Evolutionary conservation across 2,113 vertebrate genomes (phyloP).

Genomic region (Baryphthengus martii): DNA sequence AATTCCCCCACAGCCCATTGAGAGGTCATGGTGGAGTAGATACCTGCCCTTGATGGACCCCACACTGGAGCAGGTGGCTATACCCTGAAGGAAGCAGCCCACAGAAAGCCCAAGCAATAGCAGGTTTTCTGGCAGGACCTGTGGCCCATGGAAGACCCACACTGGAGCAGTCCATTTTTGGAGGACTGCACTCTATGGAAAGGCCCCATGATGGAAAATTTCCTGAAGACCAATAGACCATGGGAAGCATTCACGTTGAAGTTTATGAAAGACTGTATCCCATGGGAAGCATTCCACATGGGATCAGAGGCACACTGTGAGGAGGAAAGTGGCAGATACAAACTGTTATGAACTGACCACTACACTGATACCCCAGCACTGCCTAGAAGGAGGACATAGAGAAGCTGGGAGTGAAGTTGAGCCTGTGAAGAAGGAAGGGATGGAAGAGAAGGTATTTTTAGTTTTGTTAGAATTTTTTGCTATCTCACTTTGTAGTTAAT

Average conservation of each 20-base stretch:
- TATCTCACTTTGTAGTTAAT: neutral
- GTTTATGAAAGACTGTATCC: neutral
- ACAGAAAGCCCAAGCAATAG: neutral
- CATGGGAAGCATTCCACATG: too few relatives aligned
- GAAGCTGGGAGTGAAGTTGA: neutral
- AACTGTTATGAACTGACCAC: neutral
- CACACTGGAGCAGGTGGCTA: neutral
- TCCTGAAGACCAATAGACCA: neutral
- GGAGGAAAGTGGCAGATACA: too few relatives aligned
- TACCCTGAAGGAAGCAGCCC: neutral
- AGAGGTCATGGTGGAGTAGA: neutral
- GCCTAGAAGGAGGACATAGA: neutral
- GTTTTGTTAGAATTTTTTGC: neutral
- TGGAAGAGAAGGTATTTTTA: neutral
- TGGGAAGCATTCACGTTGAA: neutral
- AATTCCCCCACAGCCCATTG: too few relatives aligned
- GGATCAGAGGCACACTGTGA: too few relatives aligned
- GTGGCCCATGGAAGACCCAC: neutral
- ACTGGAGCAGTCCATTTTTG: neutral
- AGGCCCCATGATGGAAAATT: neutral
- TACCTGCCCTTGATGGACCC: too few relatives aligned
- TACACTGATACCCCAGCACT: neutral
- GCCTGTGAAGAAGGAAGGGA: neutral
- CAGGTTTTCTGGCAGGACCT: neutral
- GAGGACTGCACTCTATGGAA: neutral